phyloP scores from a whole-genome alignment of 30 jellyfish, hydroid and myxozoan genomes.

The Morbakka virulenta region DNA sequence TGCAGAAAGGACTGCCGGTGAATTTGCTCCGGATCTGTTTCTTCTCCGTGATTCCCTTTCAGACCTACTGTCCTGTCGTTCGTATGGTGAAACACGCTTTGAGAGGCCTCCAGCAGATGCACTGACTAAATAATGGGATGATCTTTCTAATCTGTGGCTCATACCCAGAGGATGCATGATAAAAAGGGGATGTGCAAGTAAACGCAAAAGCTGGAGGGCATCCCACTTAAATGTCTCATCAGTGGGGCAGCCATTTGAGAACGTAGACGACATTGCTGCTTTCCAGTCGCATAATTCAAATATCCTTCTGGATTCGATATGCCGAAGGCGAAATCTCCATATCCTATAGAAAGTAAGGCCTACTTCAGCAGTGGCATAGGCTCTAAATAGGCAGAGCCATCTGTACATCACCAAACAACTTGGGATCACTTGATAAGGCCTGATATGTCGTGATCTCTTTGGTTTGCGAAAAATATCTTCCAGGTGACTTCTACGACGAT shows the following conservation, averaged over 20 bases:
- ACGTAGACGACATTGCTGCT: conserved; percentile 95
- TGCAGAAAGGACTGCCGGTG: neutral
- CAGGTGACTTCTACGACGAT: conserved; percentile 85
- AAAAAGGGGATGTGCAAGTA: conserved; percentile 90
- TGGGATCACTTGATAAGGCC: conserved; percentile 99
- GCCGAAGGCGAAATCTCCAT: conserved; percentile 93
- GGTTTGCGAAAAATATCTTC: conserved; percentile 57
- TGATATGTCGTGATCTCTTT: conserved; percentile 61
- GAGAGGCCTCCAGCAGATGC: conserved; percentile 93
- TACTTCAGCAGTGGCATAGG: conserved; percentile 84
- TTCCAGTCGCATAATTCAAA: conserved; percentile 99
- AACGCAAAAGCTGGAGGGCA: conserved; percentile 79
- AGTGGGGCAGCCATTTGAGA: conserved; percentile 86
- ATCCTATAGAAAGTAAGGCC: conserved; percentile 96
- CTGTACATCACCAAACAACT: conserved; percentile 94
- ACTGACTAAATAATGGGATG: conserved; percentile 37
- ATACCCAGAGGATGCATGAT: conserved; percentile 98
- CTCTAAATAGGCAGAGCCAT: conserved; percentile 82
- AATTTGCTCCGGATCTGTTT: neutral
- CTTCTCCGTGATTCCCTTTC: neutral
- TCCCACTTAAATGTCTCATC: conserved; percentile 50
- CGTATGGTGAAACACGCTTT: neutral
- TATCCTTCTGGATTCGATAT: conserved; percentile 80
- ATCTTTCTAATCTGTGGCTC: conserved; percentile 36
- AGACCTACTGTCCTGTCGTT: neutral